These are phyloP conservation scores for Falcaria lacertinaria DNA, from an alignment of 2,888 invertebrate species.

Conservation along the genomic window DNA sequence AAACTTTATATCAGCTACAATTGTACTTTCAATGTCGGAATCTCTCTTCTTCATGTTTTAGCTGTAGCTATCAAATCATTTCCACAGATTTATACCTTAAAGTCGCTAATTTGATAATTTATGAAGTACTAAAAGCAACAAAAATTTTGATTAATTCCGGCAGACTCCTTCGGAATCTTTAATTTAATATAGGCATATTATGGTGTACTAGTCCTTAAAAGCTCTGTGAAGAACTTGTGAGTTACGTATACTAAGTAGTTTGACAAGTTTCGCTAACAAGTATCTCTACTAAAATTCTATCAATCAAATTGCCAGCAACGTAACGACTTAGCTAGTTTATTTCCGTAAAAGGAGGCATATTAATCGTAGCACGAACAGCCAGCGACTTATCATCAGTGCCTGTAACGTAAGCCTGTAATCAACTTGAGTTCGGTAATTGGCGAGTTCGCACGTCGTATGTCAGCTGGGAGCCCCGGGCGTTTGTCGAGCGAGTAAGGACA, in stretches of 20 bases:
- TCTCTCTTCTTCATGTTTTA: too few species aligned
- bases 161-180: too few species aligned
- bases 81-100: too few species aligned
- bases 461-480: conserved; percentile 35
- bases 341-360: not conserved
- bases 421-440: conserved; percentile 38
- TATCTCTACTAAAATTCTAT: not conserved
- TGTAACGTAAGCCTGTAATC: conserved; percentile 16
- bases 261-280: not conserved
- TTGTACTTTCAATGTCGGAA: too few species aligned
- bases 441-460: conserved; percentile 60
- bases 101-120: too few species aligned
- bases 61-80: too few species aligned
- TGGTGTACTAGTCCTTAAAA: too few species aligned
- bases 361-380: conserved; percentile 10
- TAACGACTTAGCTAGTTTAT: not conserved
- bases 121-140: too few species aligned
- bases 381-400: conserved; percentile 4
- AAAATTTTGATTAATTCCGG: too few species aligned
- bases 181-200: too few species aligned
- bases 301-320: not conserved
- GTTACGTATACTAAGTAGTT: not conserved
- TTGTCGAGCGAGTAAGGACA: conserved; percentile 27
- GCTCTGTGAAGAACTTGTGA: too few species aligned
- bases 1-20: too few species aligned